Conservation (phyloP, 2,888 invertebrate species). For the Xestoiulus laeticollis region DNA sequence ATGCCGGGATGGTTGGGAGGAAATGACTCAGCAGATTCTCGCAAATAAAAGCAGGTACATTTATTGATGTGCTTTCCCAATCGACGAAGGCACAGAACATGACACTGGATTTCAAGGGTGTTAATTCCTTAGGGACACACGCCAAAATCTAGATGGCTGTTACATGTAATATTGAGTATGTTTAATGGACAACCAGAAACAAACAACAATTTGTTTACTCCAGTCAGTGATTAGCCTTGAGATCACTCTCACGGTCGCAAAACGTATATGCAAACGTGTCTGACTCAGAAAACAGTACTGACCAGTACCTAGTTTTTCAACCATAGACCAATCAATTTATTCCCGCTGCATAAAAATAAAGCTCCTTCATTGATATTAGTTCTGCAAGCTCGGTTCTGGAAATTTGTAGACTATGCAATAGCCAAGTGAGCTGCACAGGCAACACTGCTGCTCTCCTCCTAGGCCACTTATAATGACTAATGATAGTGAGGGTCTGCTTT, state of each 20-base stretch:
- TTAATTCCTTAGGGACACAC: too few species aligned
- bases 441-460: background rate
- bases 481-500: background rate
- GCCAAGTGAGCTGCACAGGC: background rate
- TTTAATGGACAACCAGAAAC: too few species aligned
- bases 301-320: slow-evolving; percentile 1
- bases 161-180: too few species aligned
- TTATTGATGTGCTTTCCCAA: background rate
- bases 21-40: background rate
- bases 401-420: too few species aligned
- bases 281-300: slow-evolving; percentile 27
- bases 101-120: too few species aligned
- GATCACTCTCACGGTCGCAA: background rate
- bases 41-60: background rate
- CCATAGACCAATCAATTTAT: background rate
- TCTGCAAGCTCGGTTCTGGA: background rate
- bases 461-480: slow-evolving; percentile 11
- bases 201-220: background rate
- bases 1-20: background rate
- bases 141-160: too few species aligned
- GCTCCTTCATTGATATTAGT: background rate
- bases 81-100: background rate
- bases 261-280: background rate
- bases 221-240: background rate
- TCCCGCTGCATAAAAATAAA: background rate